Evolutionary conservation across 2,888 invertebrate species (phyloP).

Genomic region (Cephus sareptanus): DNA sequence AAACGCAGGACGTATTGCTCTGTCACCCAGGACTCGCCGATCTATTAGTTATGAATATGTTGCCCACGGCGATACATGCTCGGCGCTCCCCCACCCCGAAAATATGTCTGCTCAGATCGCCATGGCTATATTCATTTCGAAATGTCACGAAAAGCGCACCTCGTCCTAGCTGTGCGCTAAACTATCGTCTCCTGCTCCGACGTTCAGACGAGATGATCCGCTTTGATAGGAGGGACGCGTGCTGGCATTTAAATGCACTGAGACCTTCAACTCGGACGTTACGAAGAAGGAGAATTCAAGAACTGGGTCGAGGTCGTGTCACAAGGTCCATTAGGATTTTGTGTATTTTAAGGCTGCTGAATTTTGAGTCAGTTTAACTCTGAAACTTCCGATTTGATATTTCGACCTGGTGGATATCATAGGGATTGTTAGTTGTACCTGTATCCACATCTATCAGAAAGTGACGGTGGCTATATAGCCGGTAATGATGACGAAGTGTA

Average conservation of each 20-base stretch:
- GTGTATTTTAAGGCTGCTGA: not conserved
- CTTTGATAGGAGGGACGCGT: constrained; percentile 18
- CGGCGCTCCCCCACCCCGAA: constrained; percentile 50
- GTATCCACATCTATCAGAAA: not conserved
- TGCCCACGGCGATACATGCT: constrained; percentile 64
- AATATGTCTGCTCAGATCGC: constrained; percentile 48
- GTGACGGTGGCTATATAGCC: not conserved
- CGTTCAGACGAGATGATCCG: constrained; percentile 19
- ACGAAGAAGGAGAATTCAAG: not conserved
- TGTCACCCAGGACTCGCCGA: constrained; percentile 61
- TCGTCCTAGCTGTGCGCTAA: constrained; percentile 12
- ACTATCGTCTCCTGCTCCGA: not conserved
- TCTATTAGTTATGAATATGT: constrained; percentile 65
- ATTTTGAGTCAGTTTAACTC: not conserved
- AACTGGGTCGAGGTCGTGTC: not conserved
- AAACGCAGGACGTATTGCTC: constrained; percentile 63
- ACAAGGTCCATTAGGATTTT: not conserved
- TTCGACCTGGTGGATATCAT: not conserved
- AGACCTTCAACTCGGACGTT: not conserved
- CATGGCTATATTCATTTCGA: constrained; percentile 51
- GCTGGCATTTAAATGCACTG: not conserved
- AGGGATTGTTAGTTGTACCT: not conserved
- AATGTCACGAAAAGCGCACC: constrained; percentile 54
- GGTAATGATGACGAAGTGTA: not conserved
- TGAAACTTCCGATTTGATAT: not conserved